Conservation (phyloP, 30 jellyfish, hydroid and myxozoan genomes). For the Phacellophora camtschatica region DNA sequence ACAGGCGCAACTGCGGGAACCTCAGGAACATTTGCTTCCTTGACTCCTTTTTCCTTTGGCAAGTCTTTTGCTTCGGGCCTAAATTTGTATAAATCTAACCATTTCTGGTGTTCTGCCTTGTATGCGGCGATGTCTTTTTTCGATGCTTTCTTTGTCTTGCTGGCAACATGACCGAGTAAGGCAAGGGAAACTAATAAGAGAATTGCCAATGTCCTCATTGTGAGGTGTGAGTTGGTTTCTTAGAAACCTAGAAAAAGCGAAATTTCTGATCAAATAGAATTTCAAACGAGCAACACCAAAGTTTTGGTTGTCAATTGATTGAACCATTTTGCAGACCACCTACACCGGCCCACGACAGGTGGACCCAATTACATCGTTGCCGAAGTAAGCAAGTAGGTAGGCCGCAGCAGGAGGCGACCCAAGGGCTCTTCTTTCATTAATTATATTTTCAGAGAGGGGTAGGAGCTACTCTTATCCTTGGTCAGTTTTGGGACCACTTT, state of each 20-base stretch:
- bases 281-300: too few species aligned
- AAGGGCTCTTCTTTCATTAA: too few species aligned
- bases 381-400: background rate
- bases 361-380: too few species aligned
- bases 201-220: slow-evolving; percentile 70
- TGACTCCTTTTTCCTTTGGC: slow-evolving; percentile 4
- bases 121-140: slow-evolving; percentile 54
- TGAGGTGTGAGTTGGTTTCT: slow-evolving; percentile 61
- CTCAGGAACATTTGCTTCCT: slow-evolving; percentile 22
- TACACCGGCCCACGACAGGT: too few species aligned
- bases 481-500: too few species aligned
- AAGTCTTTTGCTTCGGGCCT: slow-evolving; percentile 27
- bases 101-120: slow-evolving; percentile 72
- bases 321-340: too few species aligned
- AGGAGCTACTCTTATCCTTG: too few species aligned
- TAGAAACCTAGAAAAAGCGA: slow-evolving; percentile 33
- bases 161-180: slow-evolving; percentile 7
- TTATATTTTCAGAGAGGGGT: too few species aligned
- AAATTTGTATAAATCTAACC: slow-evolving; percentile 71
- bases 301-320: too few species aligned
- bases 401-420: background rate
- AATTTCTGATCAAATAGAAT: background rate
- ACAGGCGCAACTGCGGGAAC: slow-evolving; percentile 52
- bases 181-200: slow-evolving; percentile 30
- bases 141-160: slow-evolving; percentile 51